Evolutionary conservation across 1,140 invertebrate genomes (phyloP).

Genomic region (Goniozus legneri): DNA sequence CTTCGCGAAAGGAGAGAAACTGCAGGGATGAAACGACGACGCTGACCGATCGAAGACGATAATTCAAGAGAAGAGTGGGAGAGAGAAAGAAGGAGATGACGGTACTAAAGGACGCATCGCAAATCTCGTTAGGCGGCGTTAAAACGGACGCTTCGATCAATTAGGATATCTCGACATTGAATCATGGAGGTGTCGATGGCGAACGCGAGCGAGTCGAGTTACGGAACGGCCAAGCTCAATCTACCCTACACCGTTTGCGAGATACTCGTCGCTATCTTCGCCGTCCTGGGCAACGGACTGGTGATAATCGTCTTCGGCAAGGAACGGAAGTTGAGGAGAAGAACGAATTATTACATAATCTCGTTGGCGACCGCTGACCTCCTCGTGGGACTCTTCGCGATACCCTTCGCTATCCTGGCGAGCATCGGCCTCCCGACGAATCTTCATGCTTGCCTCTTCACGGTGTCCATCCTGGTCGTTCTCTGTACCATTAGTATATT

Average conservation of each 20-base stretch:
- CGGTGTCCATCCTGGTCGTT: conserved; percentile 81
- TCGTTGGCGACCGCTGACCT: conserved; percentile 84
- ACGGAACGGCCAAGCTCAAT: conserved; percentile 58
- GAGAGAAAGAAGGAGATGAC: too few relatives aligned
- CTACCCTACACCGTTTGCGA: conserved; percentile 72
- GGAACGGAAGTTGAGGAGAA: conserved; percentile 70
- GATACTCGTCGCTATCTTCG: conserved; percentile 74
- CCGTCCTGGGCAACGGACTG: conserved; percentile 78
- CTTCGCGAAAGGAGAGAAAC: too few relatives aligned
- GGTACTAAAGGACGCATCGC: too few relatives aligned
- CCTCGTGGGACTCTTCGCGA: conserved; percentile 72
- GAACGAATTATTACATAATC: conserved; percentile 90
- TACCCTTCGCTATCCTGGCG: conserved; percentile 82
- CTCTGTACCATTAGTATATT: conserved; percentile 91
- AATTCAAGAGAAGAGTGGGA: too few relatives aligned
- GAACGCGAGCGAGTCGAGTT: conserved; percentile 26
- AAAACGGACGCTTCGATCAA: too few relatives aligned
- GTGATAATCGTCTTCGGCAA: conserved; percentile 80
- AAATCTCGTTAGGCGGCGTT: too few relatives aligned
- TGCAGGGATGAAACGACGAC: too few relatives aligned
- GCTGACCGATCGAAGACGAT: too few relatives aligned
- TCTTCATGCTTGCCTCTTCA: conserved; percentile 79
- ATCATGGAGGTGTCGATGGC: too few relatives aligned
- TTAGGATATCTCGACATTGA: too few relatives aligned
- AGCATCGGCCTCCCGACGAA: conserved; percentile 72